phyloP scores from a whole-genome alignment of 1,140 invertebrate genomes.

The Drosophila parabipectinata region DNA sequence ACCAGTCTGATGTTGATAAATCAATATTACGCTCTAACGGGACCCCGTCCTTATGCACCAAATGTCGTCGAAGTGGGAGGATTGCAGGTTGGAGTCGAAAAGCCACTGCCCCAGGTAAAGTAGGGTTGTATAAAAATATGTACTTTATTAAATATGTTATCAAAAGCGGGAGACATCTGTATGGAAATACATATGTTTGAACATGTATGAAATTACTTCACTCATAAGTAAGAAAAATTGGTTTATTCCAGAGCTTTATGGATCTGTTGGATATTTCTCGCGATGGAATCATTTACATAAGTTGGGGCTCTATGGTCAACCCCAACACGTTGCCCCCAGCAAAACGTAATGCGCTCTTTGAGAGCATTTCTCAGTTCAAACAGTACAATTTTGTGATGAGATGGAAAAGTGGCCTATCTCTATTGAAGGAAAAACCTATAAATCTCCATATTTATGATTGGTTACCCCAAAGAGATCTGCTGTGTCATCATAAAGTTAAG shows the following conservation, averaged over 20 bases:
- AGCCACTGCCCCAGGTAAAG: slow-evolving; percentile 83
- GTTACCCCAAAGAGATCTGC: slow-evolving; percentile 89
- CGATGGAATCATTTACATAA: slow-evolving; percentile 77
- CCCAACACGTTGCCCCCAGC: slow-evolving; percentile 86
- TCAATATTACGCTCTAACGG: slow-evolving; percentile 85
- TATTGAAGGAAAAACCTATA: slow-evolving; percentile 84
- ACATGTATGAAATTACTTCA: too few species aligned
- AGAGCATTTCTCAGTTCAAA: slow-evolving; percentile 85
- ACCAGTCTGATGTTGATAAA: slow-evolving; percentile 87
- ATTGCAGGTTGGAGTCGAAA: slow-evolving; percentile 84
- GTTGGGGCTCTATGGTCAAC: slow-evolving; percentile 85
- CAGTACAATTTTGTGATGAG: slow-evolving; percentile 87
- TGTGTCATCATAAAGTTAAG: slow-evolving; percentile 88
- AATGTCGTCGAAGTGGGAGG: slow-evolving; percentile 87
- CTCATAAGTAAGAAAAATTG: too few species aligned
- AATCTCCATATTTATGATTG: slow-evolving; percentile 88
- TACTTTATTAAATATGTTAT: background rate
- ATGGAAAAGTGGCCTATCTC: slow-evolving; percentile 86
- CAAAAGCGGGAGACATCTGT: too few species aligned
- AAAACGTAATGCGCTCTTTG: slow-evolving; percentile 86
- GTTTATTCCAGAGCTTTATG: slow-evolving; percentile 31
- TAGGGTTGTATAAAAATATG: background rate
- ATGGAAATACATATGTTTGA: too few species aligned
- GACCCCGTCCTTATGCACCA: slow-evolving; percentile 84
- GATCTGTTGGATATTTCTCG: slow-evolving; percentile 74